These are phyloP conservation scores for Lipophrys pholis DNA, from an alignment of 2,113 vertebrate genomes.

Conservation along the genomic window DNA sequence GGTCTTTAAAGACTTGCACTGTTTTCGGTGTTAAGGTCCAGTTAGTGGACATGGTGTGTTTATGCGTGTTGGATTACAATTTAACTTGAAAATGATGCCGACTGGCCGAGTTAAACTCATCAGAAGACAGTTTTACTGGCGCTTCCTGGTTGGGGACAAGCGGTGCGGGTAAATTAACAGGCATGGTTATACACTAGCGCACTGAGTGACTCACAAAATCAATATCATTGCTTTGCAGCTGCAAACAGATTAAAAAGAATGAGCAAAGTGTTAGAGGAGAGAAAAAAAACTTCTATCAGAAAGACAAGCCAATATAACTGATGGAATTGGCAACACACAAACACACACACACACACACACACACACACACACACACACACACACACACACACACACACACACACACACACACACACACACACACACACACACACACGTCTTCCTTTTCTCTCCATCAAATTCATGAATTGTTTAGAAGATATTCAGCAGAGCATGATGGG, in stretches of 20 bases:
- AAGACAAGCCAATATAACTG: constrained; percentile 30
- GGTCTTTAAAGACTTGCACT: constrained; percentile 7
- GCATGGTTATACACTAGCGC: not conserved
- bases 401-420: not conserved
- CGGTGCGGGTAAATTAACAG: not conserved
- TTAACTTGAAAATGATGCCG: not conserved
- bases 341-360: constrained; percentile 10
- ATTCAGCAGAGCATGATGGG: constrained; percentile 49
- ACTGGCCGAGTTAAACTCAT: not conserved
- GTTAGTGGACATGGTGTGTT: not conserved
- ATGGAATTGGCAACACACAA: constrained; percentile 14
- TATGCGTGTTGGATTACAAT: no score
- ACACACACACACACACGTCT: constrained; percentile 17
- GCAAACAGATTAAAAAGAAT: constrained; percentile 11
- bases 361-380: not conserved
- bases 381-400: no score
- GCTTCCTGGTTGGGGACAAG: not conserved
- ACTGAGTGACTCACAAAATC: constrained; percentile 18
- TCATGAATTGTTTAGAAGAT: constrained; percentile 50
- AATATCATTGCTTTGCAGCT: constrained; percentile 4
- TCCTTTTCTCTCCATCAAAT: constrained; percentile 38
- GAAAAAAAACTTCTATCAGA: constrained; percentile 17
- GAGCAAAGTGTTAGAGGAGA: not conserved
- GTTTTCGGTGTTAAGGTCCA: not conserved
- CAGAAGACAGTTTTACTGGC: not conserved